Base-by-base conservation (phyloP, 2,113 vertebrate species). In the Oxygymnocypris stewartii region DNA sequence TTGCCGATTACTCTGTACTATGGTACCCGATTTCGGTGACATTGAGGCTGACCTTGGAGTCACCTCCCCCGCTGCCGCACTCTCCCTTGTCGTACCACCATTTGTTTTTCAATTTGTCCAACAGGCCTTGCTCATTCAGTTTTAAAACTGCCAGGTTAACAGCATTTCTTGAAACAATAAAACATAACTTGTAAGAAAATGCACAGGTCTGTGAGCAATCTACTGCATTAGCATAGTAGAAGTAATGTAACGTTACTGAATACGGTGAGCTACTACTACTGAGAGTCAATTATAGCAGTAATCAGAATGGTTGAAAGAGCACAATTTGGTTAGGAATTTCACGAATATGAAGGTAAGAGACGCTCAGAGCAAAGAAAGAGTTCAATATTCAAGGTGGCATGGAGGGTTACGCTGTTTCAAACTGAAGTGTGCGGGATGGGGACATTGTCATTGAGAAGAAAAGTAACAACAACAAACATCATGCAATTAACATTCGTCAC, bases 91-190 rank as follows among this genome's bases (percentile, higher is more conserved):
- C 98, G 98, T 99, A 99, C 98, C 98, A 99, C 98, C 98, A 99
- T 99, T 99, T 99, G 98, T 99, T 99, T 99, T 99, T 99, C 97
- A 99, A 99, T 99, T 99, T 99, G 98, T 99, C 98, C 98, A 99
- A 99, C 92, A 99, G 98, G 97, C 98, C 98, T 98, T 99, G 98
- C 88, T 99, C 98, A 98, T 99, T 99, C 97, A 99, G 98, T 99
- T 99, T 99, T 99, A 99, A 95, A 90, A 99, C 98, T 97, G 98
- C 98, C 88, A 99, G 98, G 98, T 99, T 99, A 99, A 99, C 98
- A 95, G 98, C 97, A 99, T 99, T 99, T 99, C 98, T 99, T 99
- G 98, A 99, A 99, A 99, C 98, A 97, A 99, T 99, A 99, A 99
- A 99, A 99, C 98, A 99, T 99, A 99, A 97, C 97, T 99, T 96